phyloP scores from a whole-genome alignment of 2,888 invertebrate genomes.

The Hymenopus coronatus region DNA sequence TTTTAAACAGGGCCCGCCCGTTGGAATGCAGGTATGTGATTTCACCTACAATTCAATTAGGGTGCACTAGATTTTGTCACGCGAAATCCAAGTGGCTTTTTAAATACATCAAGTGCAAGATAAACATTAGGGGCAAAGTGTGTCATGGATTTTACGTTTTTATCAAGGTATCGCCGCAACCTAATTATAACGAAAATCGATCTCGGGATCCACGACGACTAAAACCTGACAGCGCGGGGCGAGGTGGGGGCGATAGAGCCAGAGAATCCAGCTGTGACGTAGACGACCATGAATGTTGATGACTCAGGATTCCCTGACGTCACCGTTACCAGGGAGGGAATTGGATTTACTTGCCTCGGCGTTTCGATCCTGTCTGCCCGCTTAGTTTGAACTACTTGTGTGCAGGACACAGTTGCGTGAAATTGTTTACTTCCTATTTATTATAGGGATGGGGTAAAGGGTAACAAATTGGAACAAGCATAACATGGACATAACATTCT shows the following conservation, averaged over 20 bases:
- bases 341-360: background rate
- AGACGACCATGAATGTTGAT: conserved; percentile 23
- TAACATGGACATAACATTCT: background rate
- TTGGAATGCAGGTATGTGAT: background rate
- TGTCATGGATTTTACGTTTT: background rate
- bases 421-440: background rate
- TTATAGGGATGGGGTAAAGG: background rate
- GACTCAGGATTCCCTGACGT: conserved; percentile 19
- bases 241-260: background rate
- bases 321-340: background rate
- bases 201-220: background rate
- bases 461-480: background rate
- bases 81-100: background rate
- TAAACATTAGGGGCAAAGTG: background rate
- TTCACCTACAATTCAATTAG: background rate
- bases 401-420: background rate
- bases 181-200: background rate
- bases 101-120: background rate
- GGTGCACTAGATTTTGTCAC: background rate
- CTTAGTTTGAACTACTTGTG: background rate
- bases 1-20: background rate
- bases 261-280: conserved; percentile 18
- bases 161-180: background rate
- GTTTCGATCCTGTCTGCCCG: background rate
- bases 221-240: background rate